These are phyloP conservation scores for Octopus bimaculoides DNA, from an alignment of 1,140 invertebrate genomes.

Conservation along the genomic window DNA sequence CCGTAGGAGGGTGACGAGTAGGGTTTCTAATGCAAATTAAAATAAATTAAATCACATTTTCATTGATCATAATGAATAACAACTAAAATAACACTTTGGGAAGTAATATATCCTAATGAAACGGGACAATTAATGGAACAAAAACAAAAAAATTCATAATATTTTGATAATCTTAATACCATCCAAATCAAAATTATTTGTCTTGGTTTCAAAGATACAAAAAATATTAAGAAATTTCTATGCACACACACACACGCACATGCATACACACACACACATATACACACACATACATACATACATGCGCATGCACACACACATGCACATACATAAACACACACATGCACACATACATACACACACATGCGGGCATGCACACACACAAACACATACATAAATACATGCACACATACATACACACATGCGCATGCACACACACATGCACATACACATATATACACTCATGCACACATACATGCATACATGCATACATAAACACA, in stretches of 20 bases:
- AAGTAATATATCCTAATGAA: too few relatives aligned
- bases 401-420: slow-evolving; percentile 18
- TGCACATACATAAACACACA: neutral
- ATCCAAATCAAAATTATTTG: too few relatives aligned
- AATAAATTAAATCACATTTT: too few relatives aligned
- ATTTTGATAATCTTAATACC: too few relatives aligned
- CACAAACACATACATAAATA: slow-evolving; percentile 14
- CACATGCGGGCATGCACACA: slow-evolving; percentile 12
- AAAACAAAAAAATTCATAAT: too few relatives aligned
- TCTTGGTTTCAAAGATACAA: neutral
- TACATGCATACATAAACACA: neutral
- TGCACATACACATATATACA: slow-evolving; percentile 15
- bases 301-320: too few relatives aligned
- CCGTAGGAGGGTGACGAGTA: too few relatives aligned
- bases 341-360: slow-evolving; percentile 14
- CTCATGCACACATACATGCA: slow-evolving; percentile 17
- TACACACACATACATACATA: neutral
- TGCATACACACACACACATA: neutral
- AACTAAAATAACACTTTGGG: too few relatives aligned
- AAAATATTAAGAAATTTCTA: neutral
- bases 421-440: slow-evolving; percentile 19
- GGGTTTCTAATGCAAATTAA: too few relatives aligned
- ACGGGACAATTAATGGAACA: too few relatives aligned
- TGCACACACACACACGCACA: neutral
- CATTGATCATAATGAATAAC: too few relatives aligned